A percentile compares a stretch with the other conserved stretches of the same genome.
Evolutionary conservation across 2,113 vertebrate genomes (phyloP).

Genomic region (Falcunculus frontatus): DNA sequence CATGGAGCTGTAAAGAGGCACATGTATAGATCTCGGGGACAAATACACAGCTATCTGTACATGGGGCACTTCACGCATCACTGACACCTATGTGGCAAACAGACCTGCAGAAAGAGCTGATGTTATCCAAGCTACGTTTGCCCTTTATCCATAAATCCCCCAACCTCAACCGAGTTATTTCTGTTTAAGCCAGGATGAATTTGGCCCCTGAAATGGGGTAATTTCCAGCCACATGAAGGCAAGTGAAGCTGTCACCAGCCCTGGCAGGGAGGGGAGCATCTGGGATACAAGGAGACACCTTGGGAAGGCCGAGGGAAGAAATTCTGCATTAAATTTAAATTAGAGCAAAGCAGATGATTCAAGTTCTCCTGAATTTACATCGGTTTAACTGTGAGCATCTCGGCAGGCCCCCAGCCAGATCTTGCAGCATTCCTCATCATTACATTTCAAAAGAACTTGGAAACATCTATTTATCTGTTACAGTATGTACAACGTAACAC

Average conservation of each 20-base stretch:
- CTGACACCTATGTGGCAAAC: neutral
- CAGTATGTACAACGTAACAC: neutral
- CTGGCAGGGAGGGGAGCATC: neutral
- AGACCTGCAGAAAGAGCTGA: neutral
- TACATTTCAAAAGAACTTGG: neutral
- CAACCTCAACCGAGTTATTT: neutral
- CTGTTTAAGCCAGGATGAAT: neutral
- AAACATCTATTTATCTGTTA: constrained; percentile 42
- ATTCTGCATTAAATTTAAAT: neutral
- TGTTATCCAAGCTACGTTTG: neutral
- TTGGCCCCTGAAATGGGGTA: neutral
- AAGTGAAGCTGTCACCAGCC: neutral
- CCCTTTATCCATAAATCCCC: neutral
- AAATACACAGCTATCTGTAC: neutral
- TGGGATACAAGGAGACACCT: neutral
- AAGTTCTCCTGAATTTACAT: neutral
- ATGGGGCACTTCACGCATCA: neutral
- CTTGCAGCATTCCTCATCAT: constrained; percentile 6
- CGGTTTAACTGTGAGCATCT: neutral
- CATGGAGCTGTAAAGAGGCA: neutral
- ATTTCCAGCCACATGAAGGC: neutral
- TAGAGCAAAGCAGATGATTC: neutral
- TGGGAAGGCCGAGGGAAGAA: neutral
- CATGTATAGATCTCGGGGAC: neutral
- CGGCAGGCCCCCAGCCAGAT: neutral